Base-by-base conservation (phyloP, 2,797 vertebrate genomes). In the Neomorphus geoffroyi region DNA sequence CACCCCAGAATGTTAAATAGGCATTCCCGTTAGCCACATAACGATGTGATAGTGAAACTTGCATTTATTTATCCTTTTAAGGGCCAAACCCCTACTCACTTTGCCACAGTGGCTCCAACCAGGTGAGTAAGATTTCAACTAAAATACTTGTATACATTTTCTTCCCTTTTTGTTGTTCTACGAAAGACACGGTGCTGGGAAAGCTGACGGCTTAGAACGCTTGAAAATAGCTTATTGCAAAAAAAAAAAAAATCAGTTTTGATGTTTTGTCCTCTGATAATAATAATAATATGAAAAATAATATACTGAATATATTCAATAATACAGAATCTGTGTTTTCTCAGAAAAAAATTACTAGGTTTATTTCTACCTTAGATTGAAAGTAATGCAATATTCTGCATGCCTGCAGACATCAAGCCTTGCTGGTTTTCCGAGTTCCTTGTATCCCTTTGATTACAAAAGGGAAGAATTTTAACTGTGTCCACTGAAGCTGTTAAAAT, bases 1-100 rank as follows among this genome's bases (percentile, higher is more conserved):
- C 70, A 61, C 48, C 72, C 62, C 45, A 71, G 66, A 90, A 43
- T 90, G 66, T 93, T 93, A 95, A 91, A 75, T 81, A 91, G 90
- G 75, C 56, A 11, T 81, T 91, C 73, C 50, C 62, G 43, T 86
- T 90, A 86, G 71, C 60, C 64, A 80, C 48, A 13, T 77, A 80
- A 74, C 37, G 43, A 53, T 45, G 33, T 43, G 57, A 70, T 50
- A 62, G 46, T 80, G 81, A 92, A 86, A 75, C 35, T 79, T 70
- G 21, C 13, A 18, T 58, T 48, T 32, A 9, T 48, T 86, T 90
- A 48, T 21, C 18, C 32, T 77, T 46, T 50, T 33, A 90, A 88
- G 50, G 35, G 45, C 37, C 72, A 67, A 69, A 48, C 28, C 45
- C 74, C 46, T 54, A 5, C 58, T 88, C 64, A 17, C 11, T 92